Base-by-base conservation (phyloP, 2,113 vertebrate genomes). In the Podilymbus podiceps region DNA sequence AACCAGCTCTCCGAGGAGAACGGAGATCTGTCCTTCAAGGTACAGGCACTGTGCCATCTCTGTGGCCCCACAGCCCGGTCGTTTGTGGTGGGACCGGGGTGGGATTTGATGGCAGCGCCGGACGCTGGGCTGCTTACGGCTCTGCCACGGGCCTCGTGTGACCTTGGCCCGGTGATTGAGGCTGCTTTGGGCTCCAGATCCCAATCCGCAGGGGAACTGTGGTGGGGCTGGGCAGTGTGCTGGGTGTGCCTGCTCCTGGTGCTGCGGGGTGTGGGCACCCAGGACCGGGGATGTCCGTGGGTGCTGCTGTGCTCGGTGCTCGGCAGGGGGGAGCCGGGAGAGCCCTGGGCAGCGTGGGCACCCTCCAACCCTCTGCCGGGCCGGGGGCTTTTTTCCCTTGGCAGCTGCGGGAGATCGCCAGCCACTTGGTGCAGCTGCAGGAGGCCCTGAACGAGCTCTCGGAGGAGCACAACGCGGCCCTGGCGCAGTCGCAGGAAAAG, bases 1-100 rank as follows among this genome's bases (percentile, higher is more conserved):
- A 98, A 93, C 85, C 97, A 99, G 56, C 98, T 99, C 38, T 97
- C 98, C 0, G 99, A 99, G 33, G 99, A 99, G 95, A 99, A 99
- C 7, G 99, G 99, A 8, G 97, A 98, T 2, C 98, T 99, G 15
- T 98, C 99, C 13, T 99, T 98, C 91, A 98, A 99, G 98, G 99
- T 99, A 97, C 25, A 2, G 6, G 2, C 2, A 2, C 38, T 5
- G 28, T 3, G 28, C 46, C 58, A 27, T 46, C 11, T 60, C 31
- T 0, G 0, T 10, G 18, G 35, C 50, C 38, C 49, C 23, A 5
- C 11, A 18, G 42, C n/a, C 28, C 18, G 8, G 10, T 9, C 0
- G 0, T 30, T 22, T 38, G 35, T 14, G 79, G 12, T 46, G 46
- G 66, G 53, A 59, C 2, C 11, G 0, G 23, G 21, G 18, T 5